Percentiles rank a stretch among this genome's conserved stretches.
Conservation (phyloP, 2,797 vertebrate species). For the Myotis findleyi region DNA sequence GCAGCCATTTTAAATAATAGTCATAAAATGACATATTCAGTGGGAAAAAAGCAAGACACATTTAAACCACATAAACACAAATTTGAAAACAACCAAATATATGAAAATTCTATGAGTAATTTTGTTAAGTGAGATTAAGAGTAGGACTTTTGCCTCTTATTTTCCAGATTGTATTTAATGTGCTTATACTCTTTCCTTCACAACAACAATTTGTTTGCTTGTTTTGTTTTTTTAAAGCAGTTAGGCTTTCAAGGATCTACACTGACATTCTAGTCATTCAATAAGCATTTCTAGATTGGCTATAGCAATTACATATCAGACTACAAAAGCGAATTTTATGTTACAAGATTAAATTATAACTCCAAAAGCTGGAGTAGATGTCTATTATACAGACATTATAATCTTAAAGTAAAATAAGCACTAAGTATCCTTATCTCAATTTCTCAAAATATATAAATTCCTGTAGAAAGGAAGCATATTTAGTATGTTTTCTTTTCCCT, state of each 20-base stretch:
- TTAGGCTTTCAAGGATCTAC: background rate
- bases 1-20: background rate
- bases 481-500: background rate
- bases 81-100: background rate
- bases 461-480: background rate
- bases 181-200: constrained; percentile 31
- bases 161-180: constrained; percentile 45
- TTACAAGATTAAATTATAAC: constrained; percentile 18
- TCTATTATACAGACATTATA: background rate
- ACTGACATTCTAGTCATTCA: background rate
- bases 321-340: constrained; percentile 15
- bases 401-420: constrained; percentile 58
- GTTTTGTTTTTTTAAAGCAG: background rate
- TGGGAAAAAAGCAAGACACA: background rate
- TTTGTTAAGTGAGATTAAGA: constrained; percentile 25
- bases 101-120: background rate
- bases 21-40: constrained; percentile 4
- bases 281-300: background rate
- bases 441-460: constrained; percentile 34
- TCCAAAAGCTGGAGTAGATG: background rate
- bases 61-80: constrained; percentile 42
- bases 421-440: background rate
- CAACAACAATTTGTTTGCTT: constrained; percentile 9
- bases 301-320: background rate
- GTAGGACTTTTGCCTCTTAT: background rate